Base-by-base conservation (phyloP, 92 coral and sea anemone genomes). In the Porites evermanni region DNA sequence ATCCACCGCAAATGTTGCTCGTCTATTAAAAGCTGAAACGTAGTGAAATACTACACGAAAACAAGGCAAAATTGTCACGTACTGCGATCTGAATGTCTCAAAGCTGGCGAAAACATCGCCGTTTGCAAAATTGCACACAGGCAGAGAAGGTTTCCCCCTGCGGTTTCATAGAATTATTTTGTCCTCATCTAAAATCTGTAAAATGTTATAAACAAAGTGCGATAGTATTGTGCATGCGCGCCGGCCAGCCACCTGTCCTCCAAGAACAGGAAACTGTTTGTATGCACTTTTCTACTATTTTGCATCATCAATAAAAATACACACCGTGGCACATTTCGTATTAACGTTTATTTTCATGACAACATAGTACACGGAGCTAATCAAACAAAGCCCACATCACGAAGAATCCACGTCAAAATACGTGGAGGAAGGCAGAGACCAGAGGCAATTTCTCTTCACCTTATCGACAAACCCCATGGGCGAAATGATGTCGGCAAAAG, bases 381-480 rank as follows among this genome's bases (percentile, higher is more conserved):
- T 53, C 50, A 82, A 73, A 82, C 87, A 51, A 73, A 47, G 64
- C 20, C 8, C 29, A 44, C 47, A 73, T 64, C 72, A 83, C 32
- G 21, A 51, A 44, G 20, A 14, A 74, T 44, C 21, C 47, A 14
- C 32, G 64, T 59, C 7, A n/a, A 72, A 83, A 83, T 74, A 64
- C 64, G 64, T 20, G 7, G 8, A 44, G 64, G 65, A 73, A 74
- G 52, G 64, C 58, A 63, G 51, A 50, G 52, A 83, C 50, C 1
- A 44, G 78, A 24, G 11, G 73, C 79, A 73, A 72, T 83, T 73
- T 83, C 51, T 63, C 64, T 81, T 51, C 26, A 2, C 53, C 80
- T 83, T 83, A 83, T 83, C 87, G 70, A 50, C 21, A 20, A 72
- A 44, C 73, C 87, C 80, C 44, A 11, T 50, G 87, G 87, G 87